phyloP scores from a whole-genome alignment of 2,888 invertebrate species.

The Chaitophorus viminalis region DNA sequence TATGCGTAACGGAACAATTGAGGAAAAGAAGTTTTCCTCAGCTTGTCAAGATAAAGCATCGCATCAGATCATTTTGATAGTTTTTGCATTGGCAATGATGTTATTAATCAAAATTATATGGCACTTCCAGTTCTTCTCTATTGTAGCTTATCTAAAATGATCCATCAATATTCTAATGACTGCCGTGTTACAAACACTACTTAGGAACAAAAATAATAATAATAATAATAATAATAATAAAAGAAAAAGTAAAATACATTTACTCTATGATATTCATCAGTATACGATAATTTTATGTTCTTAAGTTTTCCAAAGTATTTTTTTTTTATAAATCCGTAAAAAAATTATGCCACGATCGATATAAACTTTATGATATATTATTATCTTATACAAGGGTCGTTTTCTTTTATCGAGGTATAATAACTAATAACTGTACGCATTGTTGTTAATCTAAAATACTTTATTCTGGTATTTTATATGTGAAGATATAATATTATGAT shows the following conservation, averaged over 20 bases:
- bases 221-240: background rate
- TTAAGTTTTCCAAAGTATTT: background rate
- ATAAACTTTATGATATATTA: constrained; percentile 26
- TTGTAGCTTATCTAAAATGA: constrained; percentile 24
- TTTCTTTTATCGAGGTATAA: background rate
- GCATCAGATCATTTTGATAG: constrained; percentile 24
- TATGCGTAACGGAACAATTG: background rate
- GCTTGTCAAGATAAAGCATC: constrained; percentile 16
- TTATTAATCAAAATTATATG: constrained; percentile 46
- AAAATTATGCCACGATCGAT: background rate
- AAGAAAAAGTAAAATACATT: background rate
- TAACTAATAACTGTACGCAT: background rate
- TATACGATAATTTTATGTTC: background rate
- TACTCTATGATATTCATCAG: background rate
- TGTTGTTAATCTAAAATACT: no score
- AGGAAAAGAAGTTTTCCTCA: background rate
- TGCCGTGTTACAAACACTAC: background rate
- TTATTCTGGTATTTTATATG: no score
- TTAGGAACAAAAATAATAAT: background rate
- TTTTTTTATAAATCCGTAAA: constrained; percentile 12
- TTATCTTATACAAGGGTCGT: background rate
- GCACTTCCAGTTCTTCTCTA: background rate
- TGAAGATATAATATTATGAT: no score
- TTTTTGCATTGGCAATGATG: background rate
- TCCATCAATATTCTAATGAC: constrained; percentile 35